phyloP scores from a whole-genome alignment of 64 coral and sea anemone genomes.

The Dendrophyllia cribrosa region DNA sequence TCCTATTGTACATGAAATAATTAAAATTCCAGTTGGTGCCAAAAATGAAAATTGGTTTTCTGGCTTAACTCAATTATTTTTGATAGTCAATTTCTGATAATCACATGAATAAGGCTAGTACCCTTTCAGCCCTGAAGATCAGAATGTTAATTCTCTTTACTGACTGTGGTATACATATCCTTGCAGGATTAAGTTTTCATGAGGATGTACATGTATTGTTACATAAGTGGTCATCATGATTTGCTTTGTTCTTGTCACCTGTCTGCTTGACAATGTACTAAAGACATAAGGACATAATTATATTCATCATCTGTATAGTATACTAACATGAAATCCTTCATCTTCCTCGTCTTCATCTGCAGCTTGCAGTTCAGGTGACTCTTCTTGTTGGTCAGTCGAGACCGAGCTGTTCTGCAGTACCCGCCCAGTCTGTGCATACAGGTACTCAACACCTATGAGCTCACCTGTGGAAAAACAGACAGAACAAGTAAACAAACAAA shows the following conservation, averaged over 20 bases:
- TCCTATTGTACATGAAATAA: neutral
- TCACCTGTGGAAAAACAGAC: conserved; percentile 15
- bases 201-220: no score
- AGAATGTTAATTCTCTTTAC: no score
- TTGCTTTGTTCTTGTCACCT: neutral
- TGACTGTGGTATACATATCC: no score
- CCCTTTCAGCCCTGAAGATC: no score
- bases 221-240: no score
- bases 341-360: conserved; percentile 26
- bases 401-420: neutral
- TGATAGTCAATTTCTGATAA: no score
- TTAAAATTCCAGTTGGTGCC: neutral
- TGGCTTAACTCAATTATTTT: no score
- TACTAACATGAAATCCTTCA: conserved; percentile 46
- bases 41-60: neutral
- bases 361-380: no score
- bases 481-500: neutral
- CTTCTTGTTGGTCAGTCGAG: neutral
- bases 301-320: neutral
- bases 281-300: neutral
- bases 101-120: no score
- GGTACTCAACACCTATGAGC: conserved; percentile 33
- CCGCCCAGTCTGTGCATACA: conserved; percentile 11
- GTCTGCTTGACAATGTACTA: no score
- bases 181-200: no score